These are phyloP conservation scores for Andricus curvator DNA, from an alignment of 2,888 invertebrate species.

Conservation along the genomic window DNA sequence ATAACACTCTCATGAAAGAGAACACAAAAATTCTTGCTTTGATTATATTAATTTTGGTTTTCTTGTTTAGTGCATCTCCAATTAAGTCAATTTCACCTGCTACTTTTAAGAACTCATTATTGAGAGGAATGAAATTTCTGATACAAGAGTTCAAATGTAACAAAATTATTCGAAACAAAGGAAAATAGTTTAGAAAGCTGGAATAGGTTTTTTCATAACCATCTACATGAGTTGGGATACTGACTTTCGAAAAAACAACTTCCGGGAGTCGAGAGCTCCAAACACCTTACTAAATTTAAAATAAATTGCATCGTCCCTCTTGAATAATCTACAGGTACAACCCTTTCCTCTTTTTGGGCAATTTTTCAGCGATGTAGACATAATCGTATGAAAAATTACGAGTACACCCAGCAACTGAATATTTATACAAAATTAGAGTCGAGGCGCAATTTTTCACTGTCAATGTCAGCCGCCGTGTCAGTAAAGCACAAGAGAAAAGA, in stretches of 20 bases:
- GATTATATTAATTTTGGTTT: too few relatives aligned
- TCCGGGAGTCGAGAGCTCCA: too few relatives aligned
- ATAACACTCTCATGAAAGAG: too few relatives aligned
- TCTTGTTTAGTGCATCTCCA: too few relatives aligned
- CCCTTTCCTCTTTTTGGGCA: not conserved
- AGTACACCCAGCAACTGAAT: constrained; percentile 11
- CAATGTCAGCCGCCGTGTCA: not conserved
- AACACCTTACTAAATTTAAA: not conserved
- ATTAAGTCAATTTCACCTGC: too few relatives aligned
- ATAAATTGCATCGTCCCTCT: not conserved
- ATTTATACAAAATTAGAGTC: constrained; percentile 13
- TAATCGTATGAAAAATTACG: constrained; percentile 26
- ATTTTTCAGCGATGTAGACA: not conserved
- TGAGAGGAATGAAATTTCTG: too few relatives aligned
- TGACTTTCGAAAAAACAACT: not conserved
- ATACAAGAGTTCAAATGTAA: too few relatives aligned
- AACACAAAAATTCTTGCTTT: too few relatives aligned
- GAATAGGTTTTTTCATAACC: not conserved
- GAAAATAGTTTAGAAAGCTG: not conserved
- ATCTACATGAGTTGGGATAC: not conserved
- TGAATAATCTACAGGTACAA: not conserved
- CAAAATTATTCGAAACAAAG: too few relatives aligned
- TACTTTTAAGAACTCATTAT: too few relatives aligned
- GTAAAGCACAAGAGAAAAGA: constrained; percentile 4
- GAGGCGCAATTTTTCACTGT: constrained; percentile 24